These are phyloP conservation scores for Syncerus caffer DNA, from an alignment of 2,797 vertebrate genomes.

Conservation along the genomic window DNA sequence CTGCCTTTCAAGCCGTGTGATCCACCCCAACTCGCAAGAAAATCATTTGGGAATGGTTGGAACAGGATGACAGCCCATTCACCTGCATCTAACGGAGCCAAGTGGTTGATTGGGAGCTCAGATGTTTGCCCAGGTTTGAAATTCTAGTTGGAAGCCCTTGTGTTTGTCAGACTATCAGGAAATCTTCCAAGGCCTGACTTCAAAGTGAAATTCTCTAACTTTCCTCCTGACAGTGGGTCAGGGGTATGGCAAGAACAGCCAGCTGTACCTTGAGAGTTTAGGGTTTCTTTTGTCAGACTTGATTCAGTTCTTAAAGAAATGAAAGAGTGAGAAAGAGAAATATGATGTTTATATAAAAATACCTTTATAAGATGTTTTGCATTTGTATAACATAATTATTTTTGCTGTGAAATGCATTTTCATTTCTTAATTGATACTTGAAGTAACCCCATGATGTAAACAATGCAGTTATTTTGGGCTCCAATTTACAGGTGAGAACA, in stretches of 20 bases:
- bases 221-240: conserved; percentile 15
- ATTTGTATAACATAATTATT: not conserved
- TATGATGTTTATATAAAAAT: not conserved
- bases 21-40: not conserved
- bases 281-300: not conserved
- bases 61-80: conserved; percentile 22
- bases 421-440: not conserved
- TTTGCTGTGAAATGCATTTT: not conserved
- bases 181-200: conserved; percentile 46
- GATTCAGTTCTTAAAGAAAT: not conserved
- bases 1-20: conserved; percentile 19
- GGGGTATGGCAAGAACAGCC: not conserved
- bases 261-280: not conserved
- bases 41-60: conserved; percentile 25
- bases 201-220: conserved; percentile 48
- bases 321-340: not conserved
- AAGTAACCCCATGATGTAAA: not conserved
- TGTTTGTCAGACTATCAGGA: conserved; percentile 47
- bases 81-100: conserved; percentile 10
- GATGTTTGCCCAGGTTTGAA: conserved; percentile 52
- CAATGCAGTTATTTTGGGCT: not conserved
- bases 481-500: not conserved
- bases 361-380: not conserved
- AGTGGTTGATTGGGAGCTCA: not conserved
- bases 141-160: conserved; percentile 48